A percentile compares a stretch with the other conserved stretches of the same genome.
Evolutionary conservation across 2,888 invertebrate genomes (phyloP).

Genomic region (Autographa gamma): DNA sequence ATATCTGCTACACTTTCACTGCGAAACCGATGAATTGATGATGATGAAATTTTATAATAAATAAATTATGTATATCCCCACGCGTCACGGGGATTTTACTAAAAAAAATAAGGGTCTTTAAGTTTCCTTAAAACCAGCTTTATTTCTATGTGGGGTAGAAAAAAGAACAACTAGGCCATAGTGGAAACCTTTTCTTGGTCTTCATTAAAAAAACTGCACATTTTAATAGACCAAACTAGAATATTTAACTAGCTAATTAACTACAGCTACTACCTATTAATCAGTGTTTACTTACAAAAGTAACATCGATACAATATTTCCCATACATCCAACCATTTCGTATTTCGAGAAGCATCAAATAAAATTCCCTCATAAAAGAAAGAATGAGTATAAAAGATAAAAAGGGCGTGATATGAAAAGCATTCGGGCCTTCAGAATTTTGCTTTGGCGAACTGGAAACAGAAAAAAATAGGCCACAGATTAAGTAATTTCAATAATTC

Average conservation of each 20-base stretch:
- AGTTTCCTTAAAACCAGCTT: too few species aligned
- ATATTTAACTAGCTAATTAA: not conserved
- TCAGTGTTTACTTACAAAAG: constrained; percentile 8
- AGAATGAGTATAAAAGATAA: constrained; percentile 72
- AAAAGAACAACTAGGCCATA: too few species aligned
- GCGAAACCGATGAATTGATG: too few species aligned
- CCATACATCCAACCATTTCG: constrained; percentile 51
- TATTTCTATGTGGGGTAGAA: too few species aligned
- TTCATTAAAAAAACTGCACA: too few species aligned
- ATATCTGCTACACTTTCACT: too few species aligned
- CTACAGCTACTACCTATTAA: not conserved
- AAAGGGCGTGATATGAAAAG: constrained; percentile 74
- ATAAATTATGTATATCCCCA: too few species aligned
- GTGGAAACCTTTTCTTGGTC: too few species aligned
- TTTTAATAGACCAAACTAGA: too few species aligned
- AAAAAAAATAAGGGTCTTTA: too few species aligned
- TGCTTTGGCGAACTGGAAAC: constrained; percentile 66
- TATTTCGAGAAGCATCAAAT: constrained; percentile 66
- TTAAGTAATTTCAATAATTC: constrained; percentile 33
- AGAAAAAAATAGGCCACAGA: constrained; percentile 64
- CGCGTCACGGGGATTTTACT: too few species aligned
- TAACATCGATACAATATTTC: constrained; percentile 28
- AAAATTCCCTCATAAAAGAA: constrained; percentile 64
- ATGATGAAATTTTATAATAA: too few species aligned
- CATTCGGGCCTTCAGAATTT: constrained; percentile 67